phyloP scores from a whole-genome alignment of 2,888 invertebrate genomes.

The Chymomyza caudatula region DNA sequence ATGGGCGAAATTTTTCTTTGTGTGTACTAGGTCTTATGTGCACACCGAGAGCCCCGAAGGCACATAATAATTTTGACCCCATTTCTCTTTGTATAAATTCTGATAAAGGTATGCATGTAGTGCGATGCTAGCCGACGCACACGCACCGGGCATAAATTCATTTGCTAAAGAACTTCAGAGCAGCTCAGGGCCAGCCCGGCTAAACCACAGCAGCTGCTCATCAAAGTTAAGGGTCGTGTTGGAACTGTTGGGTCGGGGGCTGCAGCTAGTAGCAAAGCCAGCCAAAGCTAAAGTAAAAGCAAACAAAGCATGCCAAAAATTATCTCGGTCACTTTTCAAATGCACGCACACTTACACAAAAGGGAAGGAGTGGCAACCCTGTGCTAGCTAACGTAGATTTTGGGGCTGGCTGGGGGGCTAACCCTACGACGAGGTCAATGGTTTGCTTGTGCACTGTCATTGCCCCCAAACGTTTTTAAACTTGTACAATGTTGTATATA shows the following conservation, averaged over 20 bases:
- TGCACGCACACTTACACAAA: constrained; percentile 44
- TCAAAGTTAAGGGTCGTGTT: not conserved
- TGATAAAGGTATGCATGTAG: not conserved
- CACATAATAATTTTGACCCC: not conserved
- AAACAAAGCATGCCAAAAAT: constrained; percentile 3
- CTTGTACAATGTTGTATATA: constrained; percentile 44
- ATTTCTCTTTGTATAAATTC: not conserved
- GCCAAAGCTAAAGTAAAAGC: constrained; percentile 57
- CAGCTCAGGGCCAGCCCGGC: not conserved
- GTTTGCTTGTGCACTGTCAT: constrained; percentile 26
- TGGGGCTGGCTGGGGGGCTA: not conserved
- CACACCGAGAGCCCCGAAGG: not conserved
- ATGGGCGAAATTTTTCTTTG: not conserved
- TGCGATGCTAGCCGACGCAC: too few relatives aligned
- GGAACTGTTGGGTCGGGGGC: constrained; percentile 18
- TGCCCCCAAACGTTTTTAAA: constrained; percentile 30
- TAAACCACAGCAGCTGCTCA: not conserved
- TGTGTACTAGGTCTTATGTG: not conserved
- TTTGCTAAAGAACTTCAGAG: not conserved
- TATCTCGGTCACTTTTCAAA: constrained; percentile 5
- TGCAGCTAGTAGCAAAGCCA: constrained; percentile 36
- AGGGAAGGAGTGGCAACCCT: not conserved
- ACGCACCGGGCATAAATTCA: not conserved
- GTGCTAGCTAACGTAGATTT: too few relatives aligned
- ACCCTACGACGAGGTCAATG: constrained; percentile 45